Evolutionary conservation across 2,113 vertebrate species (phyloP).

Genomic region (Aegithalos caudatus): DNA sequence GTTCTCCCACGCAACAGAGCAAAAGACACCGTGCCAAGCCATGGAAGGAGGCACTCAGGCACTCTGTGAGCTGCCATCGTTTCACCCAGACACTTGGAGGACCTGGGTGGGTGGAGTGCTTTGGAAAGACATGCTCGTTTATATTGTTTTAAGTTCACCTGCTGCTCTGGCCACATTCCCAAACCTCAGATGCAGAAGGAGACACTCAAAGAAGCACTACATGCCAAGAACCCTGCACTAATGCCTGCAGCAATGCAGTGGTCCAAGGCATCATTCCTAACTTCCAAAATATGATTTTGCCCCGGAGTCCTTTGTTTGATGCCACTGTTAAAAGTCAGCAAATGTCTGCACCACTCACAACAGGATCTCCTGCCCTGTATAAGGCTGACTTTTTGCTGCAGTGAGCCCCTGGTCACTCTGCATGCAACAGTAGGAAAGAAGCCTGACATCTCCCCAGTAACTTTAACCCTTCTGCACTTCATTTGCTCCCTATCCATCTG

Average conservation of each 20-base stretch:
- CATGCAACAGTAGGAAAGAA: neutral
- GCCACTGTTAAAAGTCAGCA: neutral
- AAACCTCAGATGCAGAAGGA: neutral
- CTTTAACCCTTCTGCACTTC: neutral
- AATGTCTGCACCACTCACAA: neutral
- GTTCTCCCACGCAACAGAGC: neutral
- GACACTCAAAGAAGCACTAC: rapidly evolving
- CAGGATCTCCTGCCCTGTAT: neutral
- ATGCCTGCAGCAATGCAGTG: rapidly evolving
- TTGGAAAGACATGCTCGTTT: neutral
- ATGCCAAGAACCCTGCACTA: rapidly evolving
- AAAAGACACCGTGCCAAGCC: rapidly evolving
- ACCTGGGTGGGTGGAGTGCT: neutral
- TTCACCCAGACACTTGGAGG: neutral
- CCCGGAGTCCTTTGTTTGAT: neutral
- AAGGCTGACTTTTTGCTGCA: neutral
- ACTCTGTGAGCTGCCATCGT: neutral
- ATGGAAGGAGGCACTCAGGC: neutral
- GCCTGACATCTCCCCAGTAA: neutral
- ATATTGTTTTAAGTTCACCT: neutral
- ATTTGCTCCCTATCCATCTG: neutral
- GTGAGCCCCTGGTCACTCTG: neutral
- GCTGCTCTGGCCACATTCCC: neutral
- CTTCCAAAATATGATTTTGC: neutral
- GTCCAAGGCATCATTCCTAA: neutral